Percentiles rank a stretch among this genome's conserved stretches.
Evolutionary conservation across 1,140 invertebrate species (phyloP).

Genomic region (Polypedilum pembai): DNA sequence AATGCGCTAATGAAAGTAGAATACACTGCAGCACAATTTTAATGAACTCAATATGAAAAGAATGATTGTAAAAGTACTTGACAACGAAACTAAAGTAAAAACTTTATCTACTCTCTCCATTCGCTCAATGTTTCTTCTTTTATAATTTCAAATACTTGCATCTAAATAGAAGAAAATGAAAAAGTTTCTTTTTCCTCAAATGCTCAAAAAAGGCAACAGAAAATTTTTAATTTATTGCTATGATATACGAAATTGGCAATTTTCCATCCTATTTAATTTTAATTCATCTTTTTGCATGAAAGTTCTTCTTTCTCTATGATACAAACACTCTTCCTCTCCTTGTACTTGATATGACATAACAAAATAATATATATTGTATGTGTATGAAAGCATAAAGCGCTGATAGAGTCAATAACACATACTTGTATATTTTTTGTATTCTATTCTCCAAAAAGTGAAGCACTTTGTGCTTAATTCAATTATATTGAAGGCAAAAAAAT

Average conservation of each 20-base stretch:
- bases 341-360: conserved; percentile 29
- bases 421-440: too few relatives aligned
- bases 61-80: too few relatives aligned
- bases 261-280: conserved; percentile 15
- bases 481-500: not conserved
- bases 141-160: too few relatives aligned
- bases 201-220: not conserved
- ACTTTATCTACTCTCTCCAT: too few relatives aligned
- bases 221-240: conserved; percentile 19
- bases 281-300: conserved; percentile 21
- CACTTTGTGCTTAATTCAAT: not conserved
- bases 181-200: not conserved
- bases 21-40: too few relatives aligned
- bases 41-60: too few relatives aligned
- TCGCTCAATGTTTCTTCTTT: too few relatives aligned
- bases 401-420: too few relatives aligned
- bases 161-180: too few relatives aligned
- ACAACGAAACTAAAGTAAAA: too few relatives aligned
- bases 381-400: not conserved
- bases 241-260: not conserved
- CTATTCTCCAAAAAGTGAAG: not conserved
- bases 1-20: too few relatives aligned
- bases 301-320: not conserved
- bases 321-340: conserved; percentile 33
- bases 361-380: not conserved